These are phyloP conservation scores for Rostratula benghalensis DNA, from an alignment of 2,113 vertebrate species.

Conservation along the genomic window DNA sequence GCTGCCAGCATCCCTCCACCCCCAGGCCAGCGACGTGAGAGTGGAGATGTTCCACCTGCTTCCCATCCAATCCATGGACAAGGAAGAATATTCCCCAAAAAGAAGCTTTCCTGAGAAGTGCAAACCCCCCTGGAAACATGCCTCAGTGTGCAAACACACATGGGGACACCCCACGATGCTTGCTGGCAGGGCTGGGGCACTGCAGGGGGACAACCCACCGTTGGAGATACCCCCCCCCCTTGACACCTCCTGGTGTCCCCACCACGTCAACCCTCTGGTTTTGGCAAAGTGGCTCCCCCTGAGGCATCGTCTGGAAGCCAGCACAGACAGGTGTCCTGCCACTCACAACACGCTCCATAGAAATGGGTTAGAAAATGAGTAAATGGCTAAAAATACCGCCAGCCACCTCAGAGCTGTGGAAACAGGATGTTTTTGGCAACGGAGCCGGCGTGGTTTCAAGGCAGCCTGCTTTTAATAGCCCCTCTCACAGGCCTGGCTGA, in stretches of 20 bases:
- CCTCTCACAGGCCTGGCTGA: background rate
- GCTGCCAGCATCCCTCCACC: background rate
- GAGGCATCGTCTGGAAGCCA: background rate
- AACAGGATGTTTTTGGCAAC: background rate
- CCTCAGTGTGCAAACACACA: background rate
- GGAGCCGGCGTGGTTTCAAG: background rate
- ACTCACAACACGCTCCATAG: fast-evolving
- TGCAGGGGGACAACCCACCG: background rate
- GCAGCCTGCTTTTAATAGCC: background rate
- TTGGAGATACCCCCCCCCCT: too few species aligned
- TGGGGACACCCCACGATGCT: background rate
- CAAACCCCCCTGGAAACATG: fast-evolving
- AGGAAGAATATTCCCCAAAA: background rate
- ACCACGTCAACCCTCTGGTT: fast-evolving
- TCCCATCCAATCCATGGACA: background rate
- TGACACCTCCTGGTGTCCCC: fast-evolving
- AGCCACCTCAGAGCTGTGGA: background rate
- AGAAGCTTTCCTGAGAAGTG: background rate
- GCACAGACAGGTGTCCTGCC: background rate
- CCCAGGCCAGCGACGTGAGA: background rate
- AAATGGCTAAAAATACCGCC: background rate
- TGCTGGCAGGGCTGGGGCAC: background rate
- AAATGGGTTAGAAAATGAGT: background rate
- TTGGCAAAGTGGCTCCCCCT: background rate
- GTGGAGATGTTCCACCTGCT: background rate